Evolutionary conservation across 2,797 vertebrate genomes (phyloP).

Genomic region (Xenentodon cancila): DNA sequence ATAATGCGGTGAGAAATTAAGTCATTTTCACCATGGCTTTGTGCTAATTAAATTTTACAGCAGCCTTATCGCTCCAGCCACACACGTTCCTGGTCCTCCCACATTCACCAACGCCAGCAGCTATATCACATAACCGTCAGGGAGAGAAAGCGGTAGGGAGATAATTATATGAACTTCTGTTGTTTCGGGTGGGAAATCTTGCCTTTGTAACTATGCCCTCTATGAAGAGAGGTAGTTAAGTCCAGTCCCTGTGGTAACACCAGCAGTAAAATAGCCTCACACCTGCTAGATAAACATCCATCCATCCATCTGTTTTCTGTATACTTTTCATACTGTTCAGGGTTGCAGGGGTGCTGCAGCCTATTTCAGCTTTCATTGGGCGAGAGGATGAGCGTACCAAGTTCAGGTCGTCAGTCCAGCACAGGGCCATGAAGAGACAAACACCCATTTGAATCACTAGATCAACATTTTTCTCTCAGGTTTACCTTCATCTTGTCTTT

Average conservation of each 20-base stretch:
- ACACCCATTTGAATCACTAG: background rate
- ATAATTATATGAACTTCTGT: conserved; percentile 68
- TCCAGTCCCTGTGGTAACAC: conserved; percentile 22
- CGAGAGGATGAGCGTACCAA: too few relatives aligned
- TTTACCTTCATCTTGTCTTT: conserved; percentile 7
- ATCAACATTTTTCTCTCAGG: background rate
- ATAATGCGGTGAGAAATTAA: conserved; percentile 81
- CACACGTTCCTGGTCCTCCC: conserved; percentile 80
- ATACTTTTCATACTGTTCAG: too few relatives aligned
- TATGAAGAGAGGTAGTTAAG: conserved; percentile 30
- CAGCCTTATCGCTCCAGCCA: conserved; percentile 83
- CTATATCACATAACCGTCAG: conserved; percentile 68
- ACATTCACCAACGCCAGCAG: conserved; percentile 76
- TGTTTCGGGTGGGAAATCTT: conserved; percentile 59
- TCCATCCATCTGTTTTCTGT: too few relatives aligned
- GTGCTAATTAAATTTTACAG: conserved; percentile 89
- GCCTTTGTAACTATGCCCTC: conserved; percentile 35
- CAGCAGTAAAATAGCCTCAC: conserved; percentile 13
- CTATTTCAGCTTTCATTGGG: too few relatives aligned
- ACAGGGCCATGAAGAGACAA: too few relatives aligned
- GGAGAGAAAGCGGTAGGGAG: conserved; percentile 51
- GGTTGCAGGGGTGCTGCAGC: too few relatives aligned
- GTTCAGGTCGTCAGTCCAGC: too few relatives aligned
- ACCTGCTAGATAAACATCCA: background rate
- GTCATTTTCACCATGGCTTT: conserved; percentile 76